Percentiles rank a stretch among this genome's conserved stretches.
Conservation (phyloP, 2,888 invertebrate species). For the Tinea trinotella region DNA sequence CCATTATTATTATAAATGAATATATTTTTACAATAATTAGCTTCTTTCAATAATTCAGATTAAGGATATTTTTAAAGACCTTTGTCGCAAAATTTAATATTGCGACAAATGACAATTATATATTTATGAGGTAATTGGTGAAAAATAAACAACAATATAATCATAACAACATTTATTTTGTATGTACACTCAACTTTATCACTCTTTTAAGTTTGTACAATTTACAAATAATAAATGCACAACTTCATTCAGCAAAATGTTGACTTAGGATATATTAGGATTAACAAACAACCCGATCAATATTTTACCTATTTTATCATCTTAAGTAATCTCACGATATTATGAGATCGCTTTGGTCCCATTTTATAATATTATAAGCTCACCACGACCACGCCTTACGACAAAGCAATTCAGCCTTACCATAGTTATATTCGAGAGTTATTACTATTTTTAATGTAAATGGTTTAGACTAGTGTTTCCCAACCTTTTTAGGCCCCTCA, state of each 20-base stretch:
- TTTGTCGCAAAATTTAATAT: too few relatives aligned
- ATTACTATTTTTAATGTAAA: too few relatives aligned
- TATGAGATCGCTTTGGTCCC: conserved; percentile 10
- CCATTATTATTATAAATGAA: too few relatives aligned
- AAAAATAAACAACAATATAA: conserved; percentile 19
- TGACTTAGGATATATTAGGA: conserved; percentile 8
- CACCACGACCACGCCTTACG: not conserved
- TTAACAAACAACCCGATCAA: conserved; percentile 5
- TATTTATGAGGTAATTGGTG: not conserved
- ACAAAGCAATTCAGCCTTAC: not conserved
- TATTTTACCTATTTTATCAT: not conserved
- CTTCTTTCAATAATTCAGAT: too few relatives aligned
- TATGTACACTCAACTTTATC: conserved; percentile 50
- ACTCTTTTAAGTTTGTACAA: conserved; percentile 55
- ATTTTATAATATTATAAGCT: not conserved
- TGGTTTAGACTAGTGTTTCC: too few relatives aligned
- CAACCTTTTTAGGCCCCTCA: too few relatives aligned
- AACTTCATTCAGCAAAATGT: conserved; percentile 66
- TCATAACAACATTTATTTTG: conserved; percentile 67
- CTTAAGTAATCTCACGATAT: not conserved
- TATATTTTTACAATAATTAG: too few relatives aligned
- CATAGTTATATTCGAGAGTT: too few relatives aligned
- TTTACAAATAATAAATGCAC: conserved; percentile 72
- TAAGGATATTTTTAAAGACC: too few relatives aligned
- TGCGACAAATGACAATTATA: too few relatives aligned